These are phyloP conservation scores for Phanerotoma sp. DNA, from an alignment of 2,888 invertebrate species.

Conservation along the genomic window DNA sequence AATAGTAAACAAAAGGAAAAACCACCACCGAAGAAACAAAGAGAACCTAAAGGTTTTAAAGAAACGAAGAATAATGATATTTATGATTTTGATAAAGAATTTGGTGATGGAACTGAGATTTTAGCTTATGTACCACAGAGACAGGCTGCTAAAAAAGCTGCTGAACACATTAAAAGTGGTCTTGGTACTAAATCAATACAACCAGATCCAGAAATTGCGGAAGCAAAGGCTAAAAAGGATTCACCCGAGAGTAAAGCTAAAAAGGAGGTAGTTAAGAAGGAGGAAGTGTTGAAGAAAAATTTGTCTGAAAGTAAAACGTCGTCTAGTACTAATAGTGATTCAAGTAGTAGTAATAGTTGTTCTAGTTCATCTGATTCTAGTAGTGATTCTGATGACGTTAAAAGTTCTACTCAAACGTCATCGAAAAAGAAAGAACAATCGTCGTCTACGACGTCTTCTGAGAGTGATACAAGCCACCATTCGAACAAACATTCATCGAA, in stretches of 20 bases:
- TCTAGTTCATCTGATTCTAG: constrained; percentile 58
- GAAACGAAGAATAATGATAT: constrained; percentile 57
- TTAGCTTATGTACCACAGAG: constrained; percentile 86
- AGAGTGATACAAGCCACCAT: constrained; percentile 47
- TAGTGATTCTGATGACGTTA: constrained; percentile 52
- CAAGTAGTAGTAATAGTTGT: constrained; percentile 58
- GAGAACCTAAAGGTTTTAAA: constrained; percentile 45
- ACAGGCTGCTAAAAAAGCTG: constrained; percentile 89
- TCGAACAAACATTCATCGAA: constrained; percentile 34
- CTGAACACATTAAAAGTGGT: constrained; percentile 85
- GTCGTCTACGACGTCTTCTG: constrained; percentile 48
- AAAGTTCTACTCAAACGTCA: constrained; percentile 38
- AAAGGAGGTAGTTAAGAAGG: constrained; percentile 48
- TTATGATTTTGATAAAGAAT: constrained; percentile 66
- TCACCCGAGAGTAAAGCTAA: constrained; percentile 38
- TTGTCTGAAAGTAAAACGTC: constrained; percentile 54
- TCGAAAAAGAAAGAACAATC: constrained; percentile 42
- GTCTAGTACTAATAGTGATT: constrained; percentile 62
- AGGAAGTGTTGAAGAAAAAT: constrained; percentile 36
- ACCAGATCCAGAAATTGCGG: constrained; percentile 47
- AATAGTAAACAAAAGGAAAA: constrained; percentile 45
- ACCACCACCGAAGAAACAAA: constrained; percentile 47
- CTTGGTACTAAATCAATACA: constrained; percentile 62
- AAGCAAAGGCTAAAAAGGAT: constrained; percentile 49
- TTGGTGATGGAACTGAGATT: constrained; percentile 64